phyloP scores from a whole-genome alignment of 2,797 vertebrate genomes.

The Erethizon dorsatum region DNA sequence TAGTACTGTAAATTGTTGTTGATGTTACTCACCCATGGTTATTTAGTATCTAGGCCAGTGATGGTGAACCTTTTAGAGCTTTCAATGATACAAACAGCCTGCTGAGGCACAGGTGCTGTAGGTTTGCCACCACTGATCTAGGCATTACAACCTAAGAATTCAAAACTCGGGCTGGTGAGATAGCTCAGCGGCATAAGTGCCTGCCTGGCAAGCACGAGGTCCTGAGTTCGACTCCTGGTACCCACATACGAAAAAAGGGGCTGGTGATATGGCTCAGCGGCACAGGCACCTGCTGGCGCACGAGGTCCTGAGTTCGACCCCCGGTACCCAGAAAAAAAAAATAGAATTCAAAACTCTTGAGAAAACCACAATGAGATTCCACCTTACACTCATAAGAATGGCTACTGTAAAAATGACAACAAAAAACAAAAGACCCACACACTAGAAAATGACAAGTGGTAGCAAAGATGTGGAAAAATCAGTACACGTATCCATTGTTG shows the following conservation, averaged over 20 bases:
- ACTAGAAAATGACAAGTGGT: slow-evolving; percentile 35
- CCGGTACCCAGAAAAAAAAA: no score
- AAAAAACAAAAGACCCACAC: not conserved
- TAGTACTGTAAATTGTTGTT: slow-evolving; percentile 41
- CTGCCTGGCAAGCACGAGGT: no score
- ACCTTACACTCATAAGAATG: not conserved
- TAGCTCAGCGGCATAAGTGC: no score
- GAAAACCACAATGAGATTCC: not conserved
- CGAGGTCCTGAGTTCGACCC: no score
- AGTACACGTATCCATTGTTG: not conserved
- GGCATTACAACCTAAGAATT: not conserved
- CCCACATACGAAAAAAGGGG: no score
- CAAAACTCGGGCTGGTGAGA: no score
- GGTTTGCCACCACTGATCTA: not conserved
- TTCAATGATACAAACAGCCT: not conserved
- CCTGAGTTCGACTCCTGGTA: no score
- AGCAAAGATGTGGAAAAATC: slow-evolving; percentile 45
- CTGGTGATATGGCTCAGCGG: no score
- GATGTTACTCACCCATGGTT: not conserved
- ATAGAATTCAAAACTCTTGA: slow-evolving; percentile 50
- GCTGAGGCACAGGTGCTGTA: not conserved
- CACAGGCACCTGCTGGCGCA: no score
- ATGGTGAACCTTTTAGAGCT: not conserved
- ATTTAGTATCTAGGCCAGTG: not conserved
- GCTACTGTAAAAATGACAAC: not conserved